A percentile compares a stretch with the other conserved stretches of the same genome.
Evolutionary conservation across 2,888 invertebrate species (phyloP).

Genomic region (Meghimatium bilineatum): DNA sequence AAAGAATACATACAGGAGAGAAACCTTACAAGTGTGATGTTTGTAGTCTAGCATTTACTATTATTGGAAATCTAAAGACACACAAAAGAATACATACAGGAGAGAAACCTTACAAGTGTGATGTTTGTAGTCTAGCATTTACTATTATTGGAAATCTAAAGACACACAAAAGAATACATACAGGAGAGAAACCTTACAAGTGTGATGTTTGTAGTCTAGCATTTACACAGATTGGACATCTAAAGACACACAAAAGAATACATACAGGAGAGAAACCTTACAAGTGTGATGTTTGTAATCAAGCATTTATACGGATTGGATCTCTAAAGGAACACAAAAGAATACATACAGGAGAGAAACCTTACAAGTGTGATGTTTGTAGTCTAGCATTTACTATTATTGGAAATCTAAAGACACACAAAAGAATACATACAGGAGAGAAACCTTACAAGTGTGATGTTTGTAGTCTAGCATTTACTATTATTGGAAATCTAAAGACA

Average conservation of each 20-base stretch:
- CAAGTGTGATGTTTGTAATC: background rate
- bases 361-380: slow-evolving; percentile 23
- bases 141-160: background rate
- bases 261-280: slow-evolving; percentile 27
- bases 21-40: slow-evolving; percentile 11
- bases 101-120: slow-evolving; percentile 24
- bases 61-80: background rate
- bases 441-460: slow-evolving; percentile 17
- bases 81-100: slow-evolving; percentile 8
- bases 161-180: slow-evolving; percentile 3
- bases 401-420: background rate
- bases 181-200: slow-evolving; percentile 16
- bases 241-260: background rate
- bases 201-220: slow-evolving; percentile 23
- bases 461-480: background rate
- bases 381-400: background rate
- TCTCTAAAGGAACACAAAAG: background rate
- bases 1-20: background rate
- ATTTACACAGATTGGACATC: background rate
- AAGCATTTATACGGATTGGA: background rate
- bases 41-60: background rate
- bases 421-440: slow-evolving; percentile 14
- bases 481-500: background rate
- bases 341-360: slow-evolving; percentile 15
- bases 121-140: slow-evolving; percentile 14